Evolutionary conservation across 64 coral and sea anemone species (phyloP), one percentile per base, ranked within the genome.

Genomic region (Dendrophyllia cribrosa): DNA sequence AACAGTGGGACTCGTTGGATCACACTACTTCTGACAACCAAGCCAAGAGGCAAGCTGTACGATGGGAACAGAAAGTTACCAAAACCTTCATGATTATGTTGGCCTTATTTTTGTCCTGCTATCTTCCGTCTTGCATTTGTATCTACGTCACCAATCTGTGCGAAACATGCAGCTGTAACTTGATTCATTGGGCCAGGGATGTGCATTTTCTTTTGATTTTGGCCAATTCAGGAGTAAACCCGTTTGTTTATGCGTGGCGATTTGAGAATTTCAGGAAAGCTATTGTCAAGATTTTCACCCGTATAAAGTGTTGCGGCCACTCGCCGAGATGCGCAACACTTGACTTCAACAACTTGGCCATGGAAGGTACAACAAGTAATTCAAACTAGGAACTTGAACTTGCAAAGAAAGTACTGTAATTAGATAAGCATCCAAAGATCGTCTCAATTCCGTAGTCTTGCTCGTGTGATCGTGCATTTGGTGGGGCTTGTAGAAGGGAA

Each of bases 91-190:
- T 97, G 0, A 80, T 97, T 6, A 81, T 97, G 23, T 70, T 97
- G 14, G 75, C 89, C 3, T 74, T 97, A 17, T 97, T 97, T 64
- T 75, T 97, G n/a, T 26, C 79, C 0, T 94, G 95, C 17, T 97
- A 94, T 83, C 45, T 97, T 10, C 88, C 95, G 6, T 89, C 95
- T 3, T 88, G 87, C 20, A 77, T 87, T 19, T 69, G 86, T 17
- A 97, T 97, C 17, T 97, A 97, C 76, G 86, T 93, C 23, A 94
- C 89, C 19, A 97, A 97, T 53, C 71, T 94, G 20, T 97, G 95
- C 7, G 74, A 51, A 22, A 25, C 66, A 20, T 97, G 95, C 47
- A 93, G 92, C 58, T 97, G 95, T 88, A 64, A 73, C 3, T 83
- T 79, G 10, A 80, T 94, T 12, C 91, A 94, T 59, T 90, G 82